Evolutionary conservation across 1,140 invertebrate genomes (phyloP).

Genomic region (Fopius arisanus): DNA sequence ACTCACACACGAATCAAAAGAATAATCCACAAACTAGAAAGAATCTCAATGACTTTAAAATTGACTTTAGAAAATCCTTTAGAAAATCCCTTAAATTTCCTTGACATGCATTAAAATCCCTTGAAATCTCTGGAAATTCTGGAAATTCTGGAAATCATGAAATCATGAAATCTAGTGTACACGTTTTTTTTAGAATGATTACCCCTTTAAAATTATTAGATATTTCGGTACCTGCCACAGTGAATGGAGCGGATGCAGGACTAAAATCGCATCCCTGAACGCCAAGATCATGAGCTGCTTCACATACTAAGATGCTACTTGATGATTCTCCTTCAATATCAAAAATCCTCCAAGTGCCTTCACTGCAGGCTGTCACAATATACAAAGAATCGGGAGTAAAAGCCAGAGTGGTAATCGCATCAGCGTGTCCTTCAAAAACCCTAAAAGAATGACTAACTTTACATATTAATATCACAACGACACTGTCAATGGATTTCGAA

Average conservation of each 20-base stretch:
- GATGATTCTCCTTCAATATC: constrained; percentile 32
- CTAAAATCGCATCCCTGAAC: constrained; percentile 74
- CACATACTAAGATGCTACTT: constrained; percentile 49
- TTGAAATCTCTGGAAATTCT: too few species aligned
- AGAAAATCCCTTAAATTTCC: too few species aligned
- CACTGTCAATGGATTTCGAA: background rate
- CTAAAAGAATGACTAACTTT: constrained; percentile 44
- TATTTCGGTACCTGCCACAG: constrained; percentile 39
- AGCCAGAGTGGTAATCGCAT: constrained; percentile 70
- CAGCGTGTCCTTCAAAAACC: constrained; percentile 65
- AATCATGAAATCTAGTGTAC: too few species aligned
- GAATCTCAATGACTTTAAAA: too few species aligned
- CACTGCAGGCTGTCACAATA: constrained; percentile 71
- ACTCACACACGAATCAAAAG: too few species aligned
- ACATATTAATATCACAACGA: background rate
- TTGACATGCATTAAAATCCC: too few species aligned
- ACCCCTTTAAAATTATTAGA: background rate
- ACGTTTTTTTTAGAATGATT: too few species aligned
- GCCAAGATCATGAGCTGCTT: constrained; percentile 76
- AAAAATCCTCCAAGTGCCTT: constrained; percentile 68
- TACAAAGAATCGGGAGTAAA: constrained; percentile 73
- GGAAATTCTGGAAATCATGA: too few species aligned
- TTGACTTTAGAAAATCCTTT: too few species aligned
- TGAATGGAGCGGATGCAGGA: constrained; percentile 57
- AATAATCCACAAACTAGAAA: too few species aligned